phyloP scores from a whole-genome alignment of 1,140 invertebrate species.

The Helicoverpa armigera region DNA sequence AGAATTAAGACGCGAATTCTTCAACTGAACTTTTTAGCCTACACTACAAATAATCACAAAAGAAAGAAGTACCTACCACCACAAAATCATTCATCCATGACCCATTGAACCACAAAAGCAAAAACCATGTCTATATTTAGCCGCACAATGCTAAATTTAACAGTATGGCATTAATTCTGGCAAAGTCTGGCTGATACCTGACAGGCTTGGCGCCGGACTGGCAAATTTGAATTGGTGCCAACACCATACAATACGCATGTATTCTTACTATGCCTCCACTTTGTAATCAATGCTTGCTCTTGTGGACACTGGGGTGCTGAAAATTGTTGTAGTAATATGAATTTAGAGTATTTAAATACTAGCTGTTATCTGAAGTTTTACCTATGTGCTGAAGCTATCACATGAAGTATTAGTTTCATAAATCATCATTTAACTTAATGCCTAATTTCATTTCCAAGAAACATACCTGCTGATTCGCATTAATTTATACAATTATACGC shows the following conservation, averaged over 20 bases:
- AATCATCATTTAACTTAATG: too few relatives aligned
- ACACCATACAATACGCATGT: slow-evolving; percentile 49
- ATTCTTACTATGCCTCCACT: background rate
- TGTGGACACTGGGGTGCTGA: background rate
- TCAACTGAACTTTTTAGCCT: too few relatives aligned
- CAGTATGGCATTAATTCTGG: slow-evolving; percentile 31
- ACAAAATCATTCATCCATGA: background rate
- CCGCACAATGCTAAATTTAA: slow-evolving; percentile 36
- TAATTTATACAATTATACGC: too few relatives aligned
- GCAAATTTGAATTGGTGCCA: slow-evolving; percentile 60
- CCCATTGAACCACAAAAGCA: background rate
- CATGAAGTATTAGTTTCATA: too few relatives aligned
- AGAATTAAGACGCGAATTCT: too few relatives aligned
- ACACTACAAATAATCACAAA: too few relatives aligned
- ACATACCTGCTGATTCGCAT: too few relatives aligned
- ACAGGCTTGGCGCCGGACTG: slow-evolving; percentile 52
- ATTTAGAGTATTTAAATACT: too few relatives aligned
- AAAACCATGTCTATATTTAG: slow-evolving; percentile 43
- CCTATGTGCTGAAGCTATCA: too few relatives aligned
- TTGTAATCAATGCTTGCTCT: slow-evolving; percentile 33
- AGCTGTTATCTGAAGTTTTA: too few relatives aligned
- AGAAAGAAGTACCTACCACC: background rate
- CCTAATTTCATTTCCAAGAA: too few relatives aligned
- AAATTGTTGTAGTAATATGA: too few relatives aligned
- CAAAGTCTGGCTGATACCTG: slow-evolving; percentile 47